These are phyloP conservation scores for Clamator glandarius DNA, from an alignment of 2,797 vertebrate species.

Conservation along the genomic window DNA sequence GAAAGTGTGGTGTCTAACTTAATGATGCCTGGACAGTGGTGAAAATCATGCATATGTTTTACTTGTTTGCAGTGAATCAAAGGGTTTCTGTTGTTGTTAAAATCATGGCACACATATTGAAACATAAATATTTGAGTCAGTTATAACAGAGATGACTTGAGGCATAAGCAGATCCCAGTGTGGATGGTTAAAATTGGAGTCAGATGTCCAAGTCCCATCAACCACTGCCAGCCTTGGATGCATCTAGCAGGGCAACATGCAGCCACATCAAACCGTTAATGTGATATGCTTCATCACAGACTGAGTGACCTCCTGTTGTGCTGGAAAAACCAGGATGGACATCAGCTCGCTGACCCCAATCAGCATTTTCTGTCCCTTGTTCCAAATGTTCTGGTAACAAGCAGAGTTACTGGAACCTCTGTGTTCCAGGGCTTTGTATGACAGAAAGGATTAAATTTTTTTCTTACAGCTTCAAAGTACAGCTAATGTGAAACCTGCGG, in stretches of 20 bases:
- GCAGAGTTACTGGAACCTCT: not conserved
- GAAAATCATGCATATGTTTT: not conserved
- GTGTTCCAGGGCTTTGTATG: not conserved
- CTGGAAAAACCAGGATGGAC: not conserved
- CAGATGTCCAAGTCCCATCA: not conserved
- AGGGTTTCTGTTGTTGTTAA: not conserved
- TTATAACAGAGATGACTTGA: not conserved
- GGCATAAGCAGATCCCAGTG: not conserved
- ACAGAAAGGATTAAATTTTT: not conserved
- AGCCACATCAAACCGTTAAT: not conserved
- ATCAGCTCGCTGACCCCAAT: not conserved
- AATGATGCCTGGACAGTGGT: not conserved
- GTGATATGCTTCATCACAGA: accelerated
- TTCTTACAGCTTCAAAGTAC: not conserved
- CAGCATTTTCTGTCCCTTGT: not conserved
- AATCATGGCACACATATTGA: not conserved
- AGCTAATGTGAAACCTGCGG: not conserved
- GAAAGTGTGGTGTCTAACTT: not conserved
- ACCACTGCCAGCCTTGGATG: not conserved
- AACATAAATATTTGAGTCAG: not conserved
- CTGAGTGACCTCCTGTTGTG: not conserved
- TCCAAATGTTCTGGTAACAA: accelerated
- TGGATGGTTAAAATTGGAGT: not conserved
- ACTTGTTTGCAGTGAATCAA: not conserved
- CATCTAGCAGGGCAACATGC: not conserved